Base-by-base conservation (phyloP, 2,113 vertebrate species). In the Mormyrus lacerda region DNA sequence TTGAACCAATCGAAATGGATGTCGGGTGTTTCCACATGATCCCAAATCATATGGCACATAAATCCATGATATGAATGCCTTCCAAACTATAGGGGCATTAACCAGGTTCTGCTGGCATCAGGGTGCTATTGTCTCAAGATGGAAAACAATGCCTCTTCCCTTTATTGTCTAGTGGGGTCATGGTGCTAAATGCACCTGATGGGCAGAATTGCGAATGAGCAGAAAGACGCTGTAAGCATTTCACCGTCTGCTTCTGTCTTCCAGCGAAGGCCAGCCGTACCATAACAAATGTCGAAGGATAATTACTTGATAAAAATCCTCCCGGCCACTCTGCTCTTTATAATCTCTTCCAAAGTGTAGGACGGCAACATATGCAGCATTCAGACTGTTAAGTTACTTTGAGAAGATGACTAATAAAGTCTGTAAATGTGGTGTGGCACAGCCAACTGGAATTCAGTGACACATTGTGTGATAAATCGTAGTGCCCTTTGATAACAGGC, bases 381-480 rank as follows among this genome's bases (percentile, higher is more conserved):
- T 79, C 73, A 79, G 73, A 79, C 39, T 79, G 73, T 79, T 42
- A 15, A 79, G 35, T 79, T 79, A 39, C 73, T 79, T 79, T 42
- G 73, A 79, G 73, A 42, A 42, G 35, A 79, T 79, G 73, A 79
- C 73, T 79, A 79, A 79, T 79, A 42, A 79, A 69, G 13, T 2
- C 73, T 79, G 73, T 19, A 79, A 79, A 79, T 42, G 73, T 79
- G 73, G 13, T 79, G 73, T 19, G 35, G 73, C 35, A 19, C 13
- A 17, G 73, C 73, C 15, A 79, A 79, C 35, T 42, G 31, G 35
- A 79, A 79, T 42, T 42, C 73, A 79, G 73, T 10, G 15, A 79
- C 35, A 79, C 73, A 79, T 79, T 79, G 31, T 79, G 73, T 79
- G 73, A 79, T 79, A 79, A 79, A 79, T 79, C 73, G 42, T 39